phyloP scores from a whole-genome alignment of 2,113 vertebrate genomes.

The Harpagus bidentatus region DNA sequence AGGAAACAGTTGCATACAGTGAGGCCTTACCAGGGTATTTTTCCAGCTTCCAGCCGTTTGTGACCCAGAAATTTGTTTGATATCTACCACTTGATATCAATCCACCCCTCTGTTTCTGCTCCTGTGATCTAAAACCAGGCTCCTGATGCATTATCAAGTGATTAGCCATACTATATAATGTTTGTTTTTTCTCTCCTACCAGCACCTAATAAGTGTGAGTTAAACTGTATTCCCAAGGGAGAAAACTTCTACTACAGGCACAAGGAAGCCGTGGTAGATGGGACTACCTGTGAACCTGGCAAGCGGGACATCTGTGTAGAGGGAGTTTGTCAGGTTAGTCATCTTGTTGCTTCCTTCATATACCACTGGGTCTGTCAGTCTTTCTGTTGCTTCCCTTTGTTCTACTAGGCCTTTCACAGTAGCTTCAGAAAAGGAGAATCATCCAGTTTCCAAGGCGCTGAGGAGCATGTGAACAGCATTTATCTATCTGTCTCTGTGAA shows the following conservation, averaged over 20 bases:
- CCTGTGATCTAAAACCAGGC: background rate
- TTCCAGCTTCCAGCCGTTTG: background rate
- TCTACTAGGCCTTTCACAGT: background rate
- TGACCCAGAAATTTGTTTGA: background rate
- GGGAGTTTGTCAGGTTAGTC: constrained; percentile 85
- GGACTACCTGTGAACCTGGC: constrained; percentile 90
- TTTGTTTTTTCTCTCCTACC: background rate
- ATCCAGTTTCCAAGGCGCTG: background rate
- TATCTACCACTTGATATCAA: background rate
- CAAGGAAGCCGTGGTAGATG: constrained; percentile 82
- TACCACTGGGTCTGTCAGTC: background rate
- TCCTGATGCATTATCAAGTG: background rate
- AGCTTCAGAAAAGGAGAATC: background rate
- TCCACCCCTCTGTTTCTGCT: background rate
- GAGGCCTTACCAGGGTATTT: background rate
- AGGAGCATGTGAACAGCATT: background rate
- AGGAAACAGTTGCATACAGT: background rate
- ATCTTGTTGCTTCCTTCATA: background rate
- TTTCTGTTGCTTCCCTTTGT: background rate
- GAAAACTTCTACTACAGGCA: constrained; percentile 94
- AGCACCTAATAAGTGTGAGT: constrained; percentile 92
- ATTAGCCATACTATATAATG: background rate
- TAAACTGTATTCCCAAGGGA: constrained; percentile 95
- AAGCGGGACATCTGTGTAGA: constrained; percentile 85
- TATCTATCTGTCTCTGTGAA: background rate